These are phyloP conservation scores for Silurus meridionalis DNA, from an alignment of 2,113 vertebrate genomes.

Conservation along the genomic window DNA sequence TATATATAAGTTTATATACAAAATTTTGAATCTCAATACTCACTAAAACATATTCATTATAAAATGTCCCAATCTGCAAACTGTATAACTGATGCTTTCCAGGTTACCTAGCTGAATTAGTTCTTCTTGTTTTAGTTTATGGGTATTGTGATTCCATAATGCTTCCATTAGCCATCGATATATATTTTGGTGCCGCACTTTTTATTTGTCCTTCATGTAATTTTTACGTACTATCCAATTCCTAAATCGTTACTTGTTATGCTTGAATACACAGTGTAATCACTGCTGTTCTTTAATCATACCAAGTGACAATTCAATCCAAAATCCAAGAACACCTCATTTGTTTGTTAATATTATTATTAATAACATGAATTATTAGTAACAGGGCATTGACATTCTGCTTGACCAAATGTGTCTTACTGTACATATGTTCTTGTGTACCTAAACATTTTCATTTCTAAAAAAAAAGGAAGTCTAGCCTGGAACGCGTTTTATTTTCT, in stretches of 20 bases:
- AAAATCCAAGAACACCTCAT: neutral
- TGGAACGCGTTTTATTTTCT: neutral
- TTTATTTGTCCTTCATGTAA: neutral
- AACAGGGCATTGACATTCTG: neutral
- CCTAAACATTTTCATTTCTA: neutral
- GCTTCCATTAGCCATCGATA: neutral
- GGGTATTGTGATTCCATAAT: neutral
- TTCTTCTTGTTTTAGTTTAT: neutral
- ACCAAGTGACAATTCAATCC: neutral
- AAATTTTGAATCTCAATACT: too few species aligned
- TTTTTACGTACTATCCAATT: neutral
- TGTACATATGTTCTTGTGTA: neutral
- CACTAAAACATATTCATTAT: neutral
- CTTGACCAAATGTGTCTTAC: neutral
- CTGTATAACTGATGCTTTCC: too few species aligned
- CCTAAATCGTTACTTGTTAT: too few species aligned
- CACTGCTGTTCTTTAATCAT: neutral
- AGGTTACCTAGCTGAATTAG: neutral
- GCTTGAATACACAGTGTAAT: neutral
- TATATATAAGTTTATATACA: too few species aligned
- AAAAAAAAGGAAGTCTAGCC: constrained; percentile 21
- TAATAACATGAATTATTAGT: neutral
- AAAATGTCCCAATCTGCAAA: neutral
- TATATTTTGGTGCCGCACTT: neutral
- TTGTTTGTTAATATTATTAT: neutral